Base-by-base conservation (phyloP, 2,888 invertebrate genomes). In the Bellardia bayeri region DNA sequence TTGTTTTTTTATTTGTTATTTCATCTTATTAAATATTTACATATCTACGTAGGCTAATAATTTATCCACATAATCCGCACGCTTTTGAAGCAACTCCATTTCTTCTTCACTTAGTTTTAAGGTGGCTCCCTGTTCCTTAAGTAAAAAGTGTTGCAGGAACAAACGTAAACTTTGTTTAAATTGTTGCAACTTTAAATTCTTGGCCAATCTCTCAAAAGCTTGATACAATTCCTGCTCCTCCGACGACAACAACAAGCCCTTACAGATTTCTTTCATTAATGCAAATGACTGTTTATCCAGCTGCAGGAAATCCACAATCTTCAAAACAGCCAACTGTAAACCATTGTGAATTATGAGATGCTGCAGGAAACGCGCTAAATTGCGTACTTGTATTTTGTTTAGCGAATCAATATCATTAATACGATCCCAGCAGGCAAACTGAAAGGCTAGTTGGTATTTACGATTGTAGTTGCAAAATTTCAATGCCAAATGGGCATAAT, bases 361-460 rank as follows among this genome's bases (percentile, higher is more conserved):
- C 7, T 95, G 95, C 6, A 98, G 93, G 86, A 98, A 95, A 92
- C 96, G 95, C 0, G 97, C 97, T 89, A 99, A 93, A 93, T 98
- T 98, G 0, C 95, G 94, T 64, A 96, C 93, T 90, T 96, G 96
- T 13, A 94, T 94, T 75, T 95, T 95, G 0, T 95, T 94, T 72
- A 96, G 94, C 2, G 94, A 94, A 13, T 96, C 95, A 58, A 99
- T 93, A 54, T 97, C 96, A 92, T 98, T 97, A 33, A 99, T 95
- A 91, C 97, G 97, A 93, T 99, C 99, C 99, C 99, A 99, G 8
- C 98, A 93, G 0, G 97, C 95, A 93, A 96, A 99, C 93, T 99
- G 98, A 85, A 98, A 95, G 0, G 97, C 96, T 91, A 98, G 95
- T 97, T 98, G 97, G 93, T 97, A 98, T 93, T 97, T 97, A 88